phyloP scores from a whole-genome alignment of 2,888 invertebrate genomes.

The Spilosoma lubricipeda region DNA sequence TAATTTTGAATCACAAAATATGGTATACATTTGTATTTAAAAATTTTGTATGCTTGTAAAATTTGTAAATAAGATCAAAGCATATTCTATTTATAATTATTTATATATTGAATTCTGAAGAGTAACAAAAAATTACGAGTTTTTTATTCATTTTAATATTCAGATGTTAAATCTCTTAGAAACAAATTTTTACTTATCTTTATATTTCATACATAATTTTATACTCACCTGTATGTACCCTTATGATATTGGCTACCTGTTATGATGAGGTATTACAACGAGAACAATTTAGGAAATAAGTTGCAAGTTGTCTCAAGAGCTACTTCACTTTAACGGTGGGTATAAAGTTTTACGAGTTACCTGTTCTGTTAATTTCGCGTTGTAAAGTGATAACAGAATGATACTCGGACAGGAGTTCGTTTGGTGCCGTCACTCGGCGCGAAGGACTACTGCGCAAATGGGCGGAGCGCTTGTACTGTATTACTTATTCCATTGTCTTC shows the following conservation, averaged over 20 bases:
- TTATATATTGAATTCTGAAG: no score
- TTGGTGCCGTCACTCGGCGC: not conserved
- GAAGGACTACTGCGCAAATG: constrained; percentile 1
- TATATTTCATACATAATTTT: no score
- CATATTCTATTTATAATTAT: no score
- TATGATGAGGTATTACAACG: not conserved
- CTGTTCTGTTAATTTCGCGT: not conserved
- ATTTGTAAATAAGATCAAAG: no score
- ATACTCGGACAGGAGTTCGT: not conserved
- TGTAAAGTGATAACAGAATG: not conserved
- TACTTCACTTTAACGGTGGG: not conserved
- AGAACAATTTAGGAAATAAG: not conserved
- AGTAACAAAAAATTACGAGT: no score
- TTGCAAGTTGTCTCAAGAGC: not conserved
- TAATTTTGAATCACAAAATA: no score
- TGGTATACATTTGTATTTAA: no score
- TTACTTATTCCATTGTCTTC: not conserved
- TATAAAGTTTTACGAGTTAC: not conserved
- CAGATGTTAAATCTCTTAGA: no score
- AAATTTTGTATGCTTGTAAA: no score
- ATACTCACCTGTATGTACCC: constrained; percentile 1
- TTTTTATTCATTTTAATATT: no score
- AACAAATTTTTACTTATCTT: no score
- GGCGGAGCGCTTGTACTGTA: not conserved
- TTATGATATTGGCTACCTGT: not conserved